Evolutionary conservation across 2,797 vertebrate species (phyloP), one percentile per base, ranked within the genome.

Genomic region (Halcyon leucocephala): DNA sequence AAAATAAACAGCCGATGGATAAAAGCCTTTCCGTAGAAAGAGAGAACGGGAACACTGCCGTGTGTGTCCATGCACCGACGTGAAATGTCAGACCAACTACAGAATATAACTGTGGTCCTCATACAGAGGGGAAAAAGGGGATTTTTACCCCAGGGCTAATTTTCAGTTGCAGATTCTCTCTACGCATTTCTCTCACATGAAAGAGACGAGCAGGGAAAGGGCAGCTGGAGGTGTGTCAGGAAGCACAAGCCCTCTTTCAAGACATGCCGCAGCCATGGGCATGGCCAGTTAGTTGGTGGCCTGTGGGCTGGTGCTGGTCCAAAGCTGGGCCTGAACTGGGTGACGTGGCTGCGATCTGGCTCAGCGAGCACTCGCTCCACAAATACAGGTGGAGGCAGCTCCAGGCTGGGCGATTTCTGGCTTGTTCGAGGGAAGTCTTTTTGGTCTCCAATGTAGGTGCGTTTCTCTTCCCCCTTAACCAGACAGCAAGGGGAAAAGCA

Each of bases 51-150:
- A 41, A 8, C 78, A 5, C 9, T 21, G 66, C 73, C 28, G 51
- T 39, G 58, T 14, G 29, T 12, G 39, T 6, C 86, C 33, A 5
- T 1, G 49, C 70, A 42, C 35, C 6, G 1, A 7, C 0, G 0
- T 3, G 28, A 6, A 5, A 41, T 52, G 64, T 33, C 89, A 77
- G 52, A 60, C 41, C 82, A 17, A 0, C 71, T 4, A 3, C 60
- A 35, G 66, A 26, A 51, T 3, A 2, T 4, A 35, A 42, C 16
- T 14, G 37, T 17, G 70, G 48, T 62, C n/a, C 65, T 55, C n/a
- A 14, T 7, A 9, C 64, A 94, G 42, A 79, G 8, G 24, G 17
- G 12, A 1, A 5, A 6, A 44, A n/a, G 15, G 52, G 46, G 39
- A 33, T 72, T 55, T 78, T 48, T 22, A 74, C 19, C 15, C 42